These are phyloP conservation scores for Grammomys surdaster DNA, from an alignment of 2,113 vertebrate species.

Conservation along the genomic window DNA sequence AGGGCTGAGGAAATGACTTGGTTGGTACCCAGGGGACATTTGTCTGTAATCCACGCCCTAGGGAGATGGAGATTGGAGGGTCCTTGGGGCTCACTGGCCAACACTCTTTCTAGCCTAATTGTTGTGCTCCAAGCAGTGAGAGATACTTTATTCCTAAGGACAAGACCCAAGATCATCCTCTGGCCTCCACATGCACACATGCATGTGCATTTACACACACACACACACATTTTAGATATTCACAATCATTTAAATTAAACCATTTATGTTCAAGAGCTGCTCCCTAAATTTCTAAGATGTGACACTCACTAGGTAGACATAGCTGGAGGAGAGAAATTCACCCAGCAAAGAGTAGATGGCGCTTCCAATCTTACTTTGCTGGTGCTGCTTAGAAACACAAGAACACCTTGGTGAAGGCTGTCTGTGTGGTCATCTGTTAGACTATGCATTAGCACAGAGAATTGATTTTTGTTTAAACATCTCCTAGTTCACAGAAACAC, in stretches of 20 bases:
- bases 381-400: neutral
- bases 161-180: neutral
- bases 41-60: neutral
- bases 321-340: neutral
- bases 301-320: neutral
- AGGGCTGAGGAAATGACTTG: neutral
- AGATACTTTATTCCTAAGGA: neutral
- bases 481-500: slow-evolving; percentile 1
- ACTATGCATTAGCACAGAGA: neutral
- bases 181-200: neutral
- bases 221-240: neutral
- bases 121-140: neutral
- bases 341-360: neutral
- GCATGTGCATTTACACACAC: neutral
- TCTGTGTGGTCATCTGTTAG: neutral
- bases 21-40: neutral
- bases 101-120: neutral
- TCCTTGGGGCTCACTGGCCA: neutral
- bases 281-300: neutral
- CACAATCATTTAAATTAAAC: neutral
- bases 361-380: neutral
- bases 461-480: neutral
- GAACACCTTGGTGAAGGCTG: neutral
- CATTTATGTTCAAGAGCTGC: slow-evolving; percentile 33
- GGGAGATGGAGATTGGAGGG: neutral